Evolutionary conservation across 2,797 vertebrate genomes (phyloP), one percentile per base, ranked within the genome.

Genomic region (Delichon dasypus): DNA sequence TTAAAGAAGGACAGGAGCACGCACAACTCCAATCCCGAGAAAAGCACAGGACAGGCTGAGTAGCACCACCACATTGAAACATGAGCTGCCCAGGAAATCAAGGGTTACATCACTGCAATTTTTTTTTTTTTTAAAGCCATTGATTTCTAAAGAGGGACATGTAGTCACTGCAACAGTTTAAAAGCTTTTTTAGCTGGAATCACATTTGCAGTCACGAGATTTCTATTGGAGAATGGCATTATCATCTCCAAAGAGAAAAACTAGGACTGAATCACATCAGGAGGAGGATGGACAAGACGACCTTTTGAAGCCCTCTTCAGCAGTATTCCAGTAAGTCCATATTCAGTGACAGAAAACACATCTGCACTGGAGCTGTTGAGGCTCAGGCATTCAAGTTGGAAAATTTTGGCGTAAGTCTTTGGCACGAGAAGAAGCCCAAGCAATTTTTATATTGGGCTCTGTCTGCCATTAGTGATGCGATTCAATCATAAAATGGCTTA

Each of bases 401-500:
- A 88, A 91, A 92, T 93, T 71, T 55, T 85, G 91, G 91, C 82
- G 3, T 70, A 66, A 81, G 60, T 55, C 88, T 92, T 4, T 55
- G 85, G 94, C 79, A 57, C 0, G 25, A 85, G 75, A 84, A 75
- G 67, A 34, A 92, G 60, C 57, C 85, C 51, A 16, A 26, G 50
- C 65, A 94, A 79, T 82, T 94, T 90, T 81, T 93, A 40, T 47
- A 80, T 30, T 13, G 10, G 70, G 45, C 81, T 57, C 77, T 47
- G 75, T 17, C 79, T 94, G 85, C 61, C 68, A 92, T 75, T 53
- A 78, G 89, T 42, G 67, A 85, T 80, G 80, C 0, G 21, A 83
- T 90, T 93, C 86, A 83, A 81, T 70, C 94, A 81, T 73, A 93
- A 95, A 95, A 91, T 55, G 82, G 74, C 82, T 89, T 92, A 89